Conservation (phyloP, 2,797 vertebrate genomes). For the Aulostomus chinensis region DNA sequence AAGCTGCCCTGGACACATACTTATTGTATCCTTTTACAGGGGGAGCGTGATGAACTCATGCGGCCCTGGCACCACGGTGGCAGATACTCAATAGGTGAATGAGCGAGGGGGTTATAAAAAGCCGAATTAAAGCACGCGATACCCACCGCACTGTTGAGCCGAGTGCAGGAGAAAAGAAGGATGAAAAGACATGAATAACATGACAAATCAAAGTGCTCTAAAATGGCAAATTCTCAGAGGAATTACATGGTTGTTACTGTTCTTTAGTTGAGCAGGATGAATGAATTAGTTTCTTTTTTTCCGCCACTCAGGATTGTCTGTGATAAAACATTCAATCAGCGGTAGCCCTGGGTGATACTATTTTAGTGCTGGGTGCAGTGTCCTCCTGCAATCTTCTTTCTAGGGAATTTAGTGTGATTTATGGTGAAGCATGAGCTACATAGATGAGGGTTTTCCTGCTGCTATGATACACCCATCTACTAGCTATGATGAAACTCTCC, state of each 20-base stretch:
- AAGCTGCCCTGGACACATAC: constrained; percentile 75
- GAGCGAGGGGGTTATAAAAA: constrained; percentile 71
- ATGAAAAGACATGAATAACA: constrained; percentile 75
- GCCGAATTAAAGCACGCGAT: constrained; percentile 68
- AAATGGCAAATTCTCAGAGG: constrained; percentile 71
- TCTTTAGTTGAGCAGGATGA: constrained; percentile 77
- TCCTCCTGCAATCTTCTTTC: constrained; percentile 73
- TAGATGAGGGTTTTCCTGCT: constrained; percentile 65
- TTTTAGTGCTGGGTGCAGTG: constrained; percentile 69
- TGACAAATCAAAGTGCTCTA: constrained; percentile 75
- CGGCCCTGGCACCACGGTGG: constrained; percentile 62
- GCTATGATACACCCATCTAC: constrained; percentile 46
- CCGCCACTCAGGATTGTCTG: constrained; percentile 73
- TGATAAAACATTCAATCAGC: constrained; percentile 80
- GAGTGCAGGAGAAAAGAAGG: constrained; percentile 51
- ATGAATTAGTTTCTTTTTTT: constrained; percentile 80
- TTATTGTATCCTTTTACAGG: constrained; percentile 82
- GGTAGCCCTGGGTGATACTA: constrained; percentile 77
- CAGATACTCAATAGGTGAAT: constrained; percentile 74
- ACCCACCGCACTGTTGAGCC: constrained; percentile 50
- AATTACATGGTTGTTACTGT: constrained; percentile 79
- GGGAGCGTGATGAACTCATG: constrained; percentile 69
- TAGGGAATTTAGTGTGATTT: constrained; percentile 76
- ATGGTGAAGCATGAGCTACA: constrained; percentile 61
- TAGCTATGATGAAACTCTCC: constrained; percentile 53